These are phyloP conservation scores for Drosophila arizonae DNA, from an alignment of 1,140 invertebrate species.

Conservation along the genomic window DNA sequence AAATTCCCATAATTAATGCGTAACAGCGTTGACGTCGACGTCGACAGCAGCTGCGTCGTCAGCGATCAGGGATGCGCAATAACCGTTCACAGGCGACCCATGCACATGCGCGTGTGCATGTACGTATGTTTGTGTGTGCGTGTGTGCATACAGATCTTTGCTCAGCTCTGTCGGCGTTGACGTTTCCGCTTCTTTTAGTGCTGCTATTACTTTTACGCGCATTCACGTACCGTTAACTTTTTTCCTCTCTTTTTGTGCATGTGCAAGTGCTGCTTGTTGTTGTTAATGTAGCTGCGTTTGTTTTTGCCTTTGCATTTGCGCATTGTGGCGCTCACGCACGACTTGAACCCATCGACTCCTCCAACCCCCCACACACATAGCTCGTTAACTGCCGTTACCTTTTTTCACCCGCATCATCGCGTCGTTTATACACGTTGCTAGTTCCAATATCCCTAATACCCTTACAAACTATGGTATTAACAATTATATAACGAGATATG, in stretches of 20 bases:
- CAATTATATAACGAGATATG: not conserved
- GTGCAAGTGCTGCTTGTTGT: constrained; percentile 42
- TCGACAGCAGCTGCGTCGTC: constrained; percentile 25
- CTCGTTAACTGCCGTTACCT: not conserved
- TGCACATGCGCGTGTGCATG: not conserved
- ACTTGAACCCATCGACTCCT: constrained; percentile 11
- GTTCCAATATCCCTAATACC: not conserved
- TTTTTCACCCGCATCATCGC: constrained; percentile 53
- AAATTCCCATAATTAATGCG: constrained; percentile 76
- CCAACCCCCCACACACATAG: not conserved
- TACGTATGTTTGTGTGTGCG: constrained; percentile 4
- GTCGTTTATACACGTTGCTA: not conserved
- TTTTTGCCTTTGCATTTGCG: constrained; percentile 42
- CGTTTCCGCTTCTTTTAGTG: constrained; percentile 30
- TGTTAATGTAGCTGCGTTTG: constrained; percentile 4
- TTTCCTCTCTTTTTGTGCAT: constrained; percentile 16
- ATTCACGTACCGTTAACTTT: constrained; percentile 34
- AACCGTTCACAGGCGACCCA: constrained; percentile 16
- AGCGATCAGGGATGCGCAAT: constrained; percentile 32
- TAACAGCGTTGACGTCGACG: constrained; percentile 43
- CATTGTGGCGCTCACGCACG: constrained; percentile 68
- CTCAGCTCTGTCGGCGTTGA: constrained; percentile 13
- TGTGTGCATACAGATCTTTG: constrained; percentile 6
- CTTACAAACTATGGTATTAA: not conserved
- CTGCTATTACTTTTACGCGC: constrained; percentile 6